phyloP scores from a whole-genome alignment of 2,113 vertebrate genomes.

The Mus musculus region DNA sequence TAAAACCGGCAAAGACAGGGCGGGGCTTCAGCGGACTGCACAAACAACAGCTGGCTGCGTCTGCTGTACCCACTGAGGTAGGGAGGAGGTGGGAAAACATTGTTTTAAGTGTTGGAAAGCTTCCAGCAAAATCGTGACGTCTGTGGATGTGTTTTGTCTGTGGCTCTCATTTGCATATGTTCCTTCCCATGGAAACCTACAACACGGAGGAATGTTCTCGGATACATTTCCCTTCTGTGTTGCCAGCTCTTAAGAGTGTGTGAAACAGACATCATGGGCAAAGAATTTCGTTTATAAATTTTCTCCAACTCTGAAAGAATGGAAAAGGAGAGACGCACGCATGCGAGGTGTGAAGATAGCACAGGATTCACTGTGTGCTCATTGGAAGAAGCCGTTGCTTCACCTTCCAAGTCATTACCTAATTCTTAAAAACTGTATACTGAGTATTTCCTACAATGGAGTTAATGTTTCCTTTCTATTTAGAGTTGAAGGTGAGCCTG shows the following conservation, averaged over 20 bases:
- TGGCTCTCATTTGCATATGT: slow-evolving; percentile 78
- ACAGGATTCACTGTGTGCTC: slow-evolving; percentile 75
- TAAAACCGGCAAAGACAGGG: slow-evolving; percentile 74
- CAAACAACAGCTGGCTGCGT: slow-evolving; percentile 87
- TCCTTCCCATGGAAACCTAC: slow-evolving; percentile 75
- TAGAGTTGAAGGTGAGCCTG: neutral
- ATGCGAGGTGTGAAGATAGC: slow-evolving; percentile 68
- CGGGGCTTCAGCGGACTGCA: slow-evolving; percentile 70
- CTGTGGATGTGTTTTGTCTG: slow-evolving; percentile 81
- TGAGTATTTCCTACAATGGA: neutral
- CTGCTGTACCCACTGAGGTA: slow-evolving; percentile 54
- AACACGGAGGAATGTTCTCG: slow-evolving; percentile 68
- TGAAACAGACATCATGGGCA: slow-evolving; percentile 77
- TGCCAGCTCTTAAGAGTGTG: slow-evolving; percentile 78
- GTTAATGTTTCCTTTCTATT: neutral
- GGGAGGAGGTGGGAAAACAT: slow-evolving; percentile 72
- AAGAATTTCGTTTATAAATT: slow-evolving; percentile 78
- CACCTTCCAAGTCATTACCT: slow-evolving; percentile 31
- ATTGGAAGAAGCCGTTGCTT: slow-evolving; percentile 69
- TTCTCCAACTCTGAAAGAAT: slow-evolving; percentile 57
- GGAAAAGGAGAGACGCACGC: slow-evolving; percentile 70
- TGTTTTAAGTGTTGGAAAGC: slow-evolving; percentile 78
- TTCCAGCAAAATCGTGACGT: slow-evolving; percentile 84
- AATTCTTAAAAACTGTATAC: neutral
- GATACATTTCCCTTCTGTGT: slow-evolving; percentile 65